Conservation (phyloP, 2,888 invertebrate genomes). For the Drosophila demipolita region DNA sequence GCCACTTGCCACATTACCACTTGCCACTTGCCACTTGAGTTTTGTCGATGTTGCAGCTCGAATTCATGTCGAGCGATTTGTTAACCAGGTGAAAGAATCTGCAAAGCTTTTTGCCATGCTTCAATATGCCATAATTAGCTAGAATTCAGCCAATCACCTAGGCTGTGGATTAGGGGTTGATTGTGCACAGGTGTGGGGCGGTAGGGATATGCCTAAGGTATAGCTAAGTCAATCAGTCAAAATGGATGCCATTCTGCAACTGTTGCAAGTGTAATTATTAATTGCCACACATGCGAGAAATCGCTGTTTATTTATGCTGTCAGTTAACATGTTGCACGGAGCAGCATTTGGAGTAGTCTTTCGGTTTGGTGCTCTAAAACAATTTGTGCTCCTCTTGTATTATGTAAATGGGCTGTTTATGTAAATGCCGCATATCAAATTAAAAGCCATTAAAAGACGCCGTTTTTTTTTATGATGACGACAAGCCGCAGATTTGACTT, state of each 20-base stretch:
- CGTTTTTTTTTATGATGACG: conserved; percentile 50
- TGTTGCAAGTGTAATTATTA: conserved; percentile 47
- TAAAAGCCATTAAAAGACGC: conserved; percentile 69
- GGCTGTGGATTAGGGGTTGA: conserved; percentile 22
- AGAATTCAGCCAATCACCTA: conserved; percentile 49
- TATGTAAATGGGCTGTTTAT: conserved; percentile 76
- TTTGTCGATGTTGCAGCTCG: conserved; percentile 43
- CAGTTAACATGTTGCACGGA: conserved; percentile 24
- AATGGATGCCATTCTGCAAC: conserved; percentile 57
- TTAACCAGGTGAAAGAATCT: conserved; percentile 48
- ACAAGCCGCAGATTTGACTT: conserved; percentile 58
- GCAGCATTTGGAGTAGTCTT: neutral
- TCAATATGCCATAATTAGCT: conserved; percentile 68
- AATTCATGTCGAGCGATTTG: conserved; percentile 45
- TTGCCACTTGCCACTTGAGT: conserved; percentile 28
- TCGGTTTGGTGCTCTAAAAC: conserved; percentile 26
- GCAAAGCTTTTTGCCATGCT: conserved; percentile 14
- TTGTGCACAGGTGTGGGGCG: neutral
- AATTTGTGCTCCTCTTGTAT: conserved; percentile 69
- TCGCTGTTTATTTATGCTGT: conserved; percentile 32
- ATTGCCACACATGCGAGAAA: conserved; percentile 28
- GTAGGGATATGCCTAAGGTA: conserved; percentile 8
- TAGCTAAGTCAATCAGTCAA: conserved; percentile 66
- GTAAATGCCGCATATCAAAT: conserved; percentile 73
- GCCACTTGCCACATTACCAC: conserved; percentile 22